Conservation (phyloP, 2,797 vertebrate genomes). For the Chromobotia macracanthus region DNA sequence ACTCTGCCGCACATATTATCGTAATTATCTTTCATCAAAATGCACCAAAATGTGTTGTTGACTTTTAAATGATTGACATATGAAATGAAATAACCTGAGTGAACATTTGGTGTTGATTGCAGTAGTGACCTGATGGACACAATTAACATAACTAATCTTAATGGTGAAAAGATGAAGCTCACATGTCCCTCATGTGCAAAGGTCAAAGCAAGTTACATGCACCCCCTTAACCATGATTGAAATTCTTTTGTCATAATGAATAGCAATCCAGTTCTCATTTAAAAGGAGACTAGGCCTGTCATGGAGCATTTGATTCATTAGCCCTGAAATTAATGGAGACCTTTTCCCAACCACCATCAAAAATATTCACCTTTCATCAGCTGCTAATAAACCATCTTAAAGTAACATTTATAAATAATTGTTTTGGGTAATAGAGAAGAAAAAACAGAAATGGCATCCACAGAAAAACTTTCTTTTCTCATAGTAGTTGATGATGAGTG, state of each 20-base stretch:
- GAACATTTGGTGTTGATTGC: neutral
- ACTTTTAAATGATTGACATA: no score
- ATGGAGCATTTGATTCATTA: slow-evolving; percentile 31
- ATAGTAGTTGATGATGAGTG: no score
- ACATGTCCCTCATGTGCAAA: slow-evolving; percentile 11
- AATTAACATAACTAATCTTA: slow-evolving; percentile 17
- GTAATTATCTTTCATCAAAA: neutral
- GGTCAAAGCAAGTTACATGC: slow-evolving; percentile 32
- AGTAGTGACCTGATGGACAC: neutral
- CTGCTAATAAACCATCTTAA: slow-evolving; percentile 13
- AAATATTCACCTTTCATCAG: neutral
- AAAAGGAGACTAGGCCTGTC: slow-evolving; percentile 16
- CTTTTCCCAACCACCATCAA: neutral
- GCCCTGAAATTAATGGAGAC: slow-evolving; percentile 20
- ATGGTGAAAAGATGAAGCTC: slow-evolving; percentile 33
- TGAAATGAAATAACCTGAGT: no score
- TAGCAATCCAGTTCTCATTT: slow-evolving; percentile 44
- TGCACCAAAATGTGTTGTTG: no score
- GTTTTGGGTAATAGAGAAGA: neutral
- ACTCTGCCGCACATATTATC: neutral
- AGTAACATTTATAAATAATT: neutral
- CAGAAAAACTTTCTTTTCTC: neutral
- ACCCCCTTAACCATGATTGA: slow-evolving; percentile 26
- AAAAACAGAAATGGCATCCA: neutral
- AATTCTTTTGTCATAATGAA: slow-evolving; percentile 43